Percentiles rank a stretch among this genome's conserved stretches.
Conservation (phyloP, 30 jellyfish, hydroid and myxozoan genomes). For the Hydra vulgaris region DNA sequence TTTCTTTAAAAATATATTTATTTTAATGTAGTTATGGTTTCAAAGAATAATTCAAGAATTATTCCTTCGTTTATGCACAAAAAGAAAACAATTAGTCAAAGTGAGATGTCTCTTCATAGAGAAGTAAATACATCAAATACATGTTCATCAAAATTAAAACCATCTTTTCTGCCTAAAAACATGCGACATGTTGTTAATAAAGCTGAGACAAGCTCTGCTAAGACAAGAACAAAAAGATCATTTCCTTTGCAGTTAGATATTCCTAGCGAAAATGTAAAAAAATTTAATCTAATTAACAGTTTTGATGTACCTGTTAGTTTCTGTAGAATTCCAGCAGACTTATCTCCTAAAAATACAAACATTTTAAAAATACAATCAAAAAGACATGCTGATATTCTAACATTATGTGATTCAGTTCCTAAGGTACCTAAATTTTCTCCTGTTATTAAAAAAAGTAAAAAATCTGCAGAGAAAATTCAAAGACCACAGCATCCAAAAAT, state of each 20-base stretch:
- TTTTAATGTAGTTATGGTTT: not conserved
- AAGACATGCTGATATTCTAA: not conserved
- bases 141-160: not conserved
- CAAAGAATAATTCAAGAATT: not conserved
- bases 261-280: not conserved
- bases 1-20: too few relatives aligned
- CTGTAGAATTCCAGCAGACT: not conserved
- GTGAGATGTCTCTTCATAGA: not conserved
- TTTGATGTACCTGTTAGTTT: not conserved
- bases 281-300: not conserved
- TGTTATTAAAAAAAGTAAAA: too few relatives aligned
- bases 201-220: not conserved
- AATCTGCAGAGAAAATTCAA: not conserved
- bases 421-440: not conserved
- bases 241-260: not conserved
- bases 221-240: not conserved
- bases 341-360: not conserved
- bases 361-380: not conserved
- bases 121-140: not conserved
- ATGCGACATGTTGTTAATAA: not conserved
- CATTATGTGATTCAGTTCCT: not conserved
- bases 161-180: not conserved
- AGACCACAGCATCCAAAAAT: not conserved
- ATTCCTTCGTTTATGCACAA: not conserved
- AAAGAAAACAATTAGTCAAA: not conserved